A percentile compares a stretch with the other conserved stretches of the same genome.
Conservation (phyloP, 2,888 invertebrate species). For the Abrostola triplasia region DNA sequence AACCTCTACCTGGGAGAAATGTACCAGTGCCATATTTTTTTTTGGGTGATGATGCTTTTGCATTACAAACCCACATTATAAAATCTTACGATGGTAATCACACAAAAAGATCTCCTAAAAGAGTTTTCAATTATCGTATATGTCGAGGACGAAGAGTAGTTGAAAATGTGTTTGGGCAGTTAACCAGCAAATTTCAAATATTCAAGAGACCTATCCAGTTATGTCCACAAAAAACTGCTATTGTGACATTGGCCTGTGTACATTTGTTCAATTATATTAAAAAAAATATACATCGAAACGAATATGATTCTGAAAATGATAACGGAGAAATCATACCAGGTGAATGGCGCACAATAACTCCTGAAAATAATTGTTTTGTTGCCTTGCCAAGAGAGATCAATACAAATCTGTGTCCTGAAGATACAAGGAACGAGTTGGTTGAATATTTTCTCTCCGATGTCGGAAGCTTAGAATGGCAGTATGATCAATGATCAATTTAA, state of each 20-base stretch:
- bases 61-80: constrained; percentile 40
- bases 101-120: constrained; percentile 37
- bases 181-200: constrained; percentile 38
- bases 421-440: constrained; percentile 32
- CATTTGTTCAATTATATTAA: constrained; percentile 32
- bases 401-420: constrained; percentile 27
- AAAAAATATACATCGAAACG: constrained; percentile 24
- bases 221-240: constrained; percentile 25
- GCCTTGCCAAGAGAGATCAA: constrained; percentile 30
- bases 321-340: constrained; percentile 21
- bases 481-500: constrained; percentile 44
- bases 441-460: constrained; percentile 35
- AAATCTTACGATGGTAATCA: constrained; percentile 53
- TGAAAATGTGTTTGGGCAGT: constrained; percentile 56
- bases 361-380: constrained; percentile 29
- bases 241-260: constrained; percentile 15
- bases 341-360: constrained; percentile 21
- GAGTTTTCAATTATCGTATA: constrained; percentile 47
- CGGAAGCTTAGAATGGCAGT: constrained; percentile 34
- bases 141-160: constrained; percentile 53
- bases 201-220: constrained; percentile 28
- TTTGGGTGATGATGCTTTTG: constrained; percentile 45
- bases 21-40: constrained; percentile 39
- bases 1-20: constrained; percentile 44
- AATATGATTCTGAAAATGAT: constrained; percentile 51